Conservation (phyloP, 64 coral and sea anemone genomes). For the Actinia equina region DNA sequence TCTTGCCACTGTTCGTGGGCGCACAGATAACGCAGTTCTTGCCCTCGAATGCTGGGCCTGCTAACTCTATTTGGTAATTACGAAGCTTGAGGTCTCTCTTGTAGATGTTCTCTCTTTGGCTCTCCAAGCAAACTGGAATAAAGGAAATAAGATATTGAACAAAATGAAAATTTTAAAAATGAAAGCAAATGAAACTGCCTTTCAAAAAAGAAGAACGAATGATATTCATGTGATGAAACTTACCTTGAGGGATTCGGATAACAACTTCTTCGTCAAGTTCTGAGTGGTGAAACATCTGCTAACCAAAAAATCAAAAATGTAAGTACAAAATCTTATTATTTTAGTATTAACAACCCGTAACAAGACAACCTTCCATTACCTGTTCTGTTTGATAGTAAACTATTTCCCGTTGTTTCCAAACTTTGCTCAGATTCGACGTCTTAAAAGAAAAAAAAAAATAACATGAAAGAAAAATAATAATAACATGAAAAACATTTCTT, state of each 20-base stretch:
- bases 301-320: neutral
- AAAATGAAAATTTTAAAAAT: neutral
- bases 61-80: conserved; percentile 57
- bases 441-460: neutral
- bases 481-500: neutral
- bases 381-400: neutral
- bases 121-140: conserved; percentile 13
- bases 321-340: too few species aligned
- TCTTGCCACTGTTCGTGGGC: conserved; percentile 84
- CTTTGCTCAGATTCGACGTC: conserved; percentile 19
- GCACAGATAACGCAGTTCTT: conserved; percentile 77
- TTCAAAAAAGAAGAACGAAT: neutral
- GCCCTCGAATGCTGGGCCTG: conserved; percentile 45
- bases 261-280: neutral
- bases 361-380: neutral
- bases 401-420: neutral
- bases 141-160: neutral
- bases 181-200: neutral
- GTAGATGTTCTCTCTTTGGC: neutral
- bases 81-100: conserved; percentile 34
- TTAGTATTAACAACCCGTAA: neutral
- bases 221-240: neutral
- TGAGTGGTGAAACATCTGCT: neutral
- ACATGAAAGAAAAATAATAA: too few species aligned
- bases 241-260: neutral